Conservation (phyloP, 1,140 invertebrate genomes). For the Papilio xuthus region DNA sequence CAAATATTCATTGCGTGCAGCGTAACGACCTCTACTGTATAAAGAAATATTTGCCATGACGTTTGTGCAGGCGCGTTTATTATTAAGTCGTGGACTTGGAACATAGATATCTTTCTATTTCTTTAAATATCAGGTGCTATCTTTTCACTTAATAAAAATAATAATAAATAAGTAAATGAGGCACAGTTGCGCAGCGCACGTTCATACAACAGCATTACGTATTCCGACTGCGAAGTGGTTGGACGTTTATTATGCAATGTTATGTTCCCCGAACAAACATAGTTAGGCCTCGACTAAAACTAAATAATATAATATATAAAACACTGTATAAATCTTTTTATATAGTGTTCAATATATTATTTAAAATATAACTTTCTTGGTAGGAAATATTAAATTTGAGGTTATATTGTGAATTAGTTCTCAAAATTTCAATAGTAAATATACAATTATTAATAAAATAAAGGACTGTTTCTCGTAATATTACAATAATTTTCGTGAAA, state of each 20-base stretch:
- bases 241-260: constrained; percentile 10
- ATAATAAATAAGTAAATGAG: not conserved
- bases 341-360: not conserved
- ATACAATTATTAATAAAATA: too few relatives aligned
- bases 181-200: not conserved
- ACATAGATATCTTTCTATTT: not conserved
- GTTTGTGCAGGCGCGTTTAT: not conserved
- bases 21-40: not conserved
- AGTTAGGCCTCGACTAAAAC: constrained; percentile 1
- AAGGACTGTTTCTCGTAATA: too few relatives aligned
- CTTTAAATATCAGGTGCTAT: not conserved
- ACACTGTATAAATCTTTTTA: not conserved
- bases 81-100: not conserved
- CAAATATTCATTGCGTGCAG: not conserved
- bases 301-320: not conserved
- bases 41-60: not conserved
- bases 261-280: constrained; percentile 1
- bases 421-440: too few relatives aligned
- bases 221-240: not conserved
- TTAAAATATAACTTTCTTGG: too few relatives aligned
- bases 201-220: constrained; percentile 2
- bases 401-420: too few relatives aligned
- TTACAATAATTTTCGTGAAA: too few relatives aligned
- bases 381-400: too few relatives aligned
- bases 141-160: not conserved